Evolutionary conservation across 2,113 vertebrate species (phyloP).

Genomic region (Zonotrichia leucophrys): DNA sequence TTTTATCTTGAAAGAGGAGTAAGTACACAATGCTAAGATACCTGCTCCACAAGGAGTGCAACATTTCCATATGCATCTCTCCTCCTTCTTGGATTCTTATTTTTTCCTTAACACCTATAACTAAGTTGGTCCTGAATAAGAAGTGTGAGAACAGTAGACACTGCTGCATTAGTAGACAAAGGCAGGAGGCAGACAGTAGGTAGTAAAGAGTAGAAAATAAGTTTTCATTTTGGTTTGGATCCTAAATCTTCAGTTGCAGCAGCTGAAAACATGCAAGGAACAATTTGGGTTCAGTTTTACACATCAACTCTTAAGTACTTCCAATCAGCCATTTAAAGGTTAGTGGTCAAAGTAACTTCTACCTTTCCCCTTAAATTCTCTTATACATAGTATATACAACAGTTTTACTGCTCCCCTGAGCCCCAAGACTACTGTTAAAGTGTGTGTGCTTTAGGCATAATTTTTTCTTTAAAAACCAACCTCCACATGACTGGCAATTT

Average conservation of each 20-base stretch:
- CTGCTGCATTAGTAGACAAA: slow-evolving; percentile 31
- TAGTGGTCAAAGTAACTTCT: slow-evolving; percentile 14
- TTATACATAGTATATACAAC: slow-evolving; percentile 68
- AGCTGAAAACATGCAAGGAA: slow-evolving; percentile 64
- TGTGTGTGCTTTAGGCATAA: slow-evolving; percentile 41
- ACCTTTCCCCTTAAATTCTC: slow-evolving; percentile 5
- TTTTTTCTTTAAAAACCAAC: slow-evolving; percentile 37
- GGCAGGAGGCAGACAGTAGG: slow-evolving; percentile 39
- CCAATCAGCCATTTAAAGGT: slow-evolving; percentile 26
- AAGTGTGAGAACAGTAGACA: slow-evolving; percentile 13
- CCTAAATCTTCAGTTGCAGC: slow-evolving; percentile 39
- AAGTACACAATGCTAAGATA: slow-evolving; percentile 34
- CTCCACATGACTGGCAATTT: slow-evolving; percentile 11
- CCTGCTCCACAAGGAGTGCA: slow-evolving; percentile 3
- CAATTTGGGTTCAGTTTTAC: slow-evolving; percentile 14
- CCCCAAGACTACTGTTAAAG: slow-evolving; percentile 62
- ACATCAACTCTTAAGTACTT: background rate
- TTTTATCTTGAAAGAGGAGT: slow-evolving; percentile 51
- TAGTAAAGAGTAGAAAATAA: slow-evolving; percentile 60
- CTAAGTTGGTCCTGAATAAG: slow-evolving; percentile 45
- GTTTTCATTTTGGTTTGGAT: slow-evolving; percentile 13
- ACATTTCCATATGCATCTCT: slow-evolving; percentile 4
- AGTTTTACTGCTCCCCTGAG: slow-evolving; percentile 39
- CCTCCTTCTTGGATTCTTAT: background rate
- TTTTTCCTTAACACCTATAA: slow-evolving; percentile 27